Percentiles rank a stretch among this genome's conserved stretches.
Evolutionary conservation across 2,888 invertebrate species (phyloP).

Genomic region (Eledona agricola): DNA sequence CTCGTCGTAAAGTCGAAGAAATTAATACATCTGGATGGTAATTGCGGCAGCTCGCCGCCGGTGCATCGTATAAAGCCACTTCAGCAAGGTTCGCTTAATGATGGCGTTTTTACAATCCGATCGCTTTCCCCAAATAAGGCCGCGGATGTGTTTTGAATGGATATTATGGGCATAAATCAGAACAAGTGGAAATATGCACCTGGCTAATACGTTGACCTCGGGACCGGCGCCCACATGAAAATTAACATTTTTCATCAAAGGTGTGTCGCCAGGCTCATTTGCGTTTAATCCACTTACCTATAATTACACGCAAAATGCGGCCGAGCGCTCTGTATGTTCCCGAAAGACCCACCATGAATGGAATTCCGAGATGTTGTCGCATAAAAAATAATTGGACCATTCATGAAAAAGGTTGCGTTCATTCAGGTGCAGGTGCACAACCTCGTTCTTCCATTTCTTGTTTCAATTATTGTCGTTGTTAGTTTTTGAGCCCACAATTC

Average conservation of each 20-base stretch:
- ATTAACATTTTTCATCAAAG: slow-evolving; percentile 42
- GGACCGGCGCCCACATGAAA: slow-evolving; percentile 44
- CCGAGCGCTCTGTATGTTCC: neutral
- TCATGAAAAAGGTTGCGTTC: slow-evolving; percentile 13
- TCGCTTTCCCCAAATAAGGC: slow-evolving; percentile 38
- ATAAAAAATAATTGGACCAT: slow-evolving; percentile 31
- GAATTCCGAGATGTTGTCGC: slow-evolving; percentile 18
- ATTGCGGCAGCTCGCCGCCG: slow-evolving; percentile 10
- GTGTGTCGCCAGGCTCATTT: slow-evolving; percentile 30
- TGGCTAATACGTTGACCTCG: slow-evolving; percentile 49
- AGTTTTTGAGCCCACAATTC: neutral
- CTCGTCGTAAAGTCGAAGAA: neutral
- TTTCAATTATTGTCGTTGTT: slow-evolving; percentile 4
- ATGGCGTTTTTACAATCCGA: slow-evolving; percentile 25
- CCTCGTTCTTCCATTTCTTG: slow-evolving; percentile 1
- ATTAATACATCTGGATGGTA: slow-evolving; percentile 17
- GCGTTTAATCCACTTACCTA: slow-evolving; percentile 29
- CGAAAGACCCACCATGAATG: slow-evolving; percentile 13
- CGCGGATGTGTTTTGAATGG: slow-evolving; percentile 38
- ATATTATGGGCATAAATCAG: slow-evolving; percentile 44
- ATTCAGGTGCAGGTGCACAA: slow-evolving; percentile 1
- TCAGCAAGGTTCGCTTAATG: slow-evolving; percentile 8
- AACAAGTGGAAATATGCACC: slow-evolving; percentile 50
- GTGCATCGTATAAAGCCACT: slow-evolving; percentile 12
- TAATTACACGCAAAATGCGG: slow-evolving; percentile 10